These are phyloP conservation scores for Clunio marinus DNA, from an alignment of 2,888 invertebrate species.

Conservation along the genomic window DNA sequence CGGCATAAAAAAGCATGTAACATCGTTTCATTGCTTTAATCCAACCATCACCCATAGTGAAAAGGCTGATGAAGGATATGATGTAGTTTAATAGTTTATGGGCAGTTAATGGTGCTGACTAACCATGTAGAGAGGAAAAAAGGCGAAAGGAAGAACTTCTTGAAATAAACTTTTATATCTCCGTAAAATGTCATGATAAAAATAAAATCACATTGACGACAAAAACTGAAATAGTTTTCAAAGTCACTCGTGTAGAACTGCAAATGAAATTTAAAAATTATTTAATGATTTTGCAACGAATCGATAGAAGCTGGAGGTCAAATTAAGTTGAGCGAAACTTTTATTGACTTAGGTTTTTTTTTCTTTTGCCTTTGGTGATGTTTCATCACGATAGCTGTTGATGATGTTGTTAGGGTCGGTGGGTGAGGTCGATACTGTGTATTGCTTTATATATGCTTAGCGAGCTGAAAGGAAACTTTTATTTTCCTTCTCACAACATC, in stretches of 20 bases:
- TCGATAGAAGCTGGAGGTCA: slow-evolving; percentile 11
- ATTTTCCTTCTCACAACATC: too few relatives aligned
- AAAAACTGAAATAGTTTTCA: not conserved
- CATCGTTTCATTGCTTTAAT: not conserved
- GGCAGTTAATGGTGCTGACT: not conserved
- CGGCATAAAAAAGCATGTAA: not conserved
- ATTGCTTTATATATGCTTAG: too few relatives aligned
- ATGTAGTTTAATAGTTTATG: slow-evolving; percentile 6
- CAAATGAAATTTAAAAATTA: not conserved
- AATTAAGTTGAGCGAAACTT: slow-evolving; percentile 9
- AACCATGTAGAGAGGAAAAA: not conserved
- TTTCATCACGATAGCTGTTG: not conserved
- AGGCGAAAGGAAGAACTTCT: not conserved
- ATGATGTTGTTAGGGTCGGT: too few relatives aligned
- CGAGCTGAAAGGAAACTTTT: too few relatives aligned
- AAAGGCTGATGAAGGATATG: slow-evolving; percentile 10
- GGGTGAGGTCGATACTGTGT: not conserved
- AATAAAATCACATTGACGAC: not conserved
- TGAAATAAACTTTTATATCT: not conserved
- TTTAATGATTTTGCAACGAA: too few relatives aligned
- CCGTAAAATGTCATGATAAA: not conserved
- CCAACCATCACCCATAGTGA: not conserved
- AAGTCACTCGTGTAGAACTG: too few relatives aligned
- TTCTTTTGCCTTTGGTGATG: not conserved
- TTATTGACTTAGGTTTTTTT: not conserved